A percentile compares a stretch with the other conserved stretches of the same genome.
Conservation (phyloP, 2,888 invertebrate genomes). For the Nomada fabriciana region DNA sequence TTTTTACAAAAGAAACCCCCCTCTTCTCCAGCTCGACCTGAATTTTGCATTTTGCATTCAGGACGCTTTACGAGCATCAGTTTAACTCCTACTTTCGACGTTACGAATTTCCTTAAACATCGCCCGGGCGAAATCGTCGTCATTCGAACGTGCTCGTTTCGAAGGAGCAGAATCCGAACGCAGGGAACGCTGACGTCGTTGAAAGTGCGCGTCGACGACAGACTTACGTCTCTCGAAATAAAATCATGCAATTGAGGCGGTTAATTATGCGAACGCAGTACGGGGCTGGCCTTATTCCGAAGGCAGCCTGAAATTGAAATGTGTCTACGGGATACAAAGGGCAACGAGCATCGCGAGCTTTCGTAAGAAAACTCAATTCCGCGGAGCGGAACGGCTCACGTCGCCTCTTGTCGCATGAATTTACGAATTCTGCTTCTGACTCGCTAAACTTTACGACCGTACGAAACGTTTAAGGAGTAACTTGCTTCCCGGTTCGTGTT, state of each 20-base stretch:
- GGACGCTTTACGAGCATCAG: conserved; percentile 4
- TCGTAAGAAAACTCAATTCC: conserved; percentile 48
- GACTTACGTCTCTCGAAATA: conserved; percentile 22
- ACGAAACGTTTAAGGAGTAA: conserved; percentile 23
- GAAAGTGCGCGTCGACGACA: not conserved
- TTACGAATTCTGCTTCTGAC: conserved; percentile 43
- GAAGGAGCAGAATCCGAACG: not conserved
- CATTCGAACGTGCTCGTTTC: conserved; percentile 22
- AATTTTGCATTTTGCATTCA: conserved; percentile 12
- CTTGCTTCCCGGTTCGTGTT: conserved; percentile 17
- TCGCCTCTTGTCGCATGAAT: conserved; percentile 23
- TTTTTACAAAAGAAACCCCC: not conserved
- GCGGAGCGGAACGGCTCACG: conserved; percentile 1
- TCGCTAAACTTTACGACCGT: conserved; percentile 45
- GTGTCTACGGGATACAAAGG: conserved; percentile 32
- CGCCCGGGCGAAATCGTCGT: conserved; percentile 8
- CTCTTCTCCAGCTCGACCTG: not conserved
- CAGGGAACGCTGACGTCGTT: not conserved
- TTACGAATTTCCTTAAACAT: conserved; percentile 10
- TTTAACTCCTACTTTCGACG: conserved; percentile 5
- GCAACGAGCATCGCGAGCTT: conserved; percentile 2
- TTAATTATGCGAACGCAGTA: conserved; percentile 43
- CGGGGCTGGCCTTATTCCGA: not conserved
- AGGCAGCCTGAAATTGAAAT: conserved; percentile 37
- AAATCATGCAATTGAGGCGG: conserved; percentile 38